Evolutionary conservation across 2,113 vertebrate genomes (phyloP).

Genomic region (Gadus macrocephalus): DNA sequence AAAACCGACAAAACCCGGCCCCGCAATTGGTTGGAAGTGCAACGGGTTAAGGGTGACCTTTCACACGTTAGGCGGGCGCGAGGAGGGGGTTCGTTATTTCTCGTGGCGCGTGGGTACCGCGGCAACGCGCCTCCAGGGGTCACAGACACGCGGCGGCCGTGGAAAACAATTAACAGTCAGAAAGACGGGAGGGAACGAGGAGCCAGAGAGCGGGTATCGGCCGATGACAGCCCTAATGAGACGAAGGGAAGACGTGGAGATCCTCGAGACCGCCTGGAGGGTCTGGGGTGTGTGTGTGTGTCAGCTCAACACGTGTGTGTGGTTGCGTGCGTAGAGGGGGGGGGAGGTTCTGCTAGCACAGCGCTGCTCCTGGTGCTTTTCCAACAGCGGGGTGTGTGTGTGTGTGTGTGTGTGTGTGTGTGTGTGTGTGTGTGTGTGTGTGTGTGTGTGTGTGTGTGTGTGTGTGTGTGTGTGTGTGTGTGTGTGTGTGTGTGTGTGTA

Average conservation of each 20-base stretch:
- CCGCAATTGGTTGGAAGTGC: background rate
- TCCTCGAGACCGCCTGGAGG: slow-evolving; percentile 26
- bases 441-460: too few relatives aligned
- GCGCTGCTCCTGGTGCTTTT: too few relatives aligned
- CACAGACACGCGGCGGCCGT: too few relatives aligned
- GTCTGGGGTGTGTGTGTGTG: background rate
- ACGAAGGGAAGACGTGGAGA: slow-evolving; percentile 41
- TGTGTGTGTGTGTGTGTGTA: too few relatives aligned
- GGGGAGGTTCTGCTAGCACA: background rate
- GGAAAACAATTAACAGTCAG: slow-evolving; percentile 44
- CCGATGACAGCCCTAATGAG: slow-evolving; percentile 39
- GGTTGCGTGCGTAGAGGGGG: slow-evolving; percentile 12
- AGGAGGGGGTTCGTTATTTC: background rate
- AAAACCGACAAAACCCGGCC: background rate
- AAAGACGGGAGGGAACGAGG: slow-evolving; percentile 25
- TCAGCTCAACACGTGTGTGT: slow-evolving; percentile 19
- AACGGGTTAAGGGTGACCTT: background rate
- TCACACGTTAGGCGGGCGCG: background rate
- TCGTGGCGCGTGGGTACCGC: slow-evolving; percentile 4
- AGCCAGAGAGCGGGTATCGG: slow-evolving; percentile 40
- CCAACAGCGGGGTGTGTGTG: too few relatives aligned
- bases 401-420: too few relatives aligned
- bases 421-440: too few relatives aligned
- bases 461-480: too few relatives aligned
- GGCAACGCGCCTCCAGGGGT: too few relatives aligned